phyloP scores from a whole-genome alignment of 2,888 invertebrate genomes.

The Conomelus anceps region DNA sequence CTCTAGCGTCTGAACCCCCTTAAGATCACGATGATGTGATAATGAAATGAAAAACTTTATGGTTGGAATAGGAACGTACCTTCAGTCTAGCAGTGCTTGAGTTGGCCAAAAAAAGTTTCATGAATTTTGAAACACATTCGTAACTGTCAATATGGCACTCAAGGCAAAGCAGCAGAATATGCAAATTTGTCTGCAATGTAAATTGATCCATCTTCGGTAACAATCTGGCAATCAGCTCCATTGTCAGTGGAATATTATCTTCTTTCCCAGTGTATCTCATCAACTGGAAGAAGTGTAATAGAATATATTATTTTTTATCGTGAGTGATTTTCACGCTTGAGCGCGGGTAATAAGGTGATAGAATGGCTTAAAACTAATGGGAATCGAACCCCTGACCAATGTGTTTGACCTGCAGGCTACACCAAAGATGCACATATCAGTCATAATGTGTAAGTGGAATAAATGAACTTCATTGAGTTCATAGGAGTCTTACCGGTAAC shows the following conservation, averaged over 20 bases:
- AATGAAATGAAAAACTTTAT: too few species aligned
- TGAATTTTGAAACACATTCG: background rate
- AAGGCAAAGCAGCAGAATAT: background rate
- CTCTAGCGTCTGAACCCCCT: background rate
- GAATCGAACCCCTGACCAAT: too few species aligned
- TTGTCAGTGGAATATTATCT: background rate
- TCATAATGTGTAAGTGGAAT: too few species aligned
- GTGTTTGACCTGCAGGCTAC: too few species aligned
- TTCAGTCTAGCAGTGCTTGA: background rate
- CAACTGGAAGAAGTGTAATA: background rate
- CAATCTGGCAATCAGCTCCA: background rate
- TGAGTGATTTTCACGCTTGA: too few species aligned
- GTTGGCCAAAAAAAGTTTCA: background rate
- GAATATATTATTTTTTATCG: background rate
- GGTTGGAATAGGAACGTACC: background rate
- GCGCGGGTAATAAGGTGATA: too few species aligned
- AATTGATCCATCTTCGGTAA: background rate
- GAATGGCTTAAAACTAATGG: too few species aligned
- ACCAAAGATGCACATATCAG: too few species aligned
- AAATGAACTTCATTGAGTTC: too few species aligned
- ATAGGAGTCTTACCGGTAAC: too few species aligned
- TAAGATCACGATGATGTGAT: background rate
- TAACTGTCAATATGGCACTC: background rate
- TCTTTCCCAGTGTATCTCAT: background rate
- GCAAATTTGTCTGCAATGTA: background rate